Base-by-base conservation (phyloP, 2,797 vertebrate genomes). In the Pampus argenteus region DNA sequence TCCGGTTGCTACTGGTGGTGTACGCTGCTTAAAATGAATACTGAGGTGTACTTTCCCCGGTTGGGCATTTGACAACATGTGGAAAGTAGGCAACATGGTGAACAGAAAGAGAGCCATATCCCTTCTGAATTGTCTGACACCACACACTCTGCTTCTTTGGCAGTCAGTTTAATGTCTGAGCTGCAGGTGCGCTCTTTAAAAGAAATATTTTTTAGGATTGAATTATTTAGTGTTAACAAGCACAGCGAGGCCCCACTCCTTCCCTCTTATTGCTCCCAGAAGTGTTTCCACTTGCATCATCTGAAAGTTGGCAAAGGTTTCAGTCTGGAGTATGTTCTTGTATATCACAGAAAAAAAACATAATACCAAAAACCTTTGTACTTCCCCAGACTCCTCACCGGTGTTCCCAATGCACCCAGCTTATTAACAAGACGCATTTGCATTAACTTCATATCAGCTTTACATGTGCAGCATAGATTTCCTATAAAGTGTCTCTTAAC, bases 181-280 rank as follows among this genome's bases (percentile, higher is more conserved):
- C 65, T 83, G 47, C 81, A 82, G 81, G 74, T 78, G 73, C 7
- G 9, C 42, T 50, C 45, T 61, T 28, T 71, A 60, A 78, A 71
- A 67, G 18, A 72, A 42, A 71, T 59, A 62, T 66, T 66, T 66
- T 66, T 42, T 31, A 71, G 63, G 55, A 29, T 38, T 60, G 15
- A 22, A 72, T 66, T 61, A 71, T 67, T 66, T 56, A 23, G 66
- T 68, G 56, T 72, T 74, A 79, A 81, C 75, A 51, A 79, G 66
- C 45, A 6, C 69, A 56, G 56, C 9, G 47, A 70, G n/a, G 29
- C 65, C 58, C 29, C 34, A 2, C 52, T 69, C 28, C n/a, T 66
- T 57, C 56, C 38, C 64, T 66, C 49, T 64, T 20, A 26, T 25
- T 14, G 51, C 40, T 61, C 61, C 31, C 49, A 47, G 52, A 40